phyloP scores from a whole-genome alignment of 2,797 vertebrate genomes.

The Eulemur mongoz region DNA sequence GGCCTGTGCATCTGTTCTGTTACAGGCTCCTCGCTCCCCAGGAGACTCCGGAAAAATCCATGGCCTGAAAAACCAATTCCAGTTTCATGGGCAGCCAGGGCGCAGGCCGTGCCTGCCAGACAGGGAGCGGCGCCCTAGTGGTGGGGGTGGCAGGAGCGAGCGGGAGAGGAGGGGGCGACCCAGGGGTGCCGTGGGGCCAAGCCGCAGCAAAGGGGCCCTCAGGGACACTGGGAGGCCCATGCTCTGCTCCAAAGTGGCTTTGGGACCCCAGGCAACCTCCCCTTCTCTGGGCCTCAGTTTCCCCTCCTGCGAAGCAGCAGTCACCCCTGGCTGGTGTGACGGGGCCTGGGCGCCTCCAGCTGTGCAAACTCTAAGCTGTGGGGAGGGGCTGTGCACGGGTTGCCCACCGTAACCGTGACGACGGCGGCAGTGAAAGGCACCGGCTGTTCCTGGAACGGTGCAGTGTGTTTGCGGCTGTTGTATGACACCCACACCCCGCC shows the following conservation, averaged over 20 bases:
- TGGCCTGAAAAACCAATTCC: background rate
- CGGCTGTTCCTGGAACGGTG: rapidly evolving
- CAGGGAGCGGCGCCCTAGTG: background rate
- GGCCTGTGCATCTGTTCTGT: background rate
- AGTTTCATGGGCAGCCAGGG: background rate
- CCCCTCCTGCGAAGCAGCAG: background rate
- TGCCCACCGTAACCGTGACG: background rate
- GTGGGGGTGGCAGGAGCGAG: background rate
- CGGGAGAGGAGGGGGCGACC: rapidly evolving
- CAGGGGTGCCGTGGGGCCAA: rapidly evolving
- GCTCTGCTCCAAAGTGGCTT: background rate
- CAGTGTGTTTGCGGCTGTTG: background rate
- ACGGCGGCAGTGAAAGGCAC: background rate
- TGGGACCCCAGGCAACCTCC: background rate
- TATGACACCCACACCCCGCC: background rate
- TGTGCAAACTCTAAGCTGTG: background rate
- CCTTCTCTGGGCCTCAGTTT: conserved; percentile 7
- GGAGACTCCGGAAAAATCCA: background rate
- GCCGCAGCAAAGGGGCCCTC: rapidly evolving
- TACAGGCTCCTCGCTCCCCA: background rate
- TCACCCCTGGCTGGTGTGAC: background rate
- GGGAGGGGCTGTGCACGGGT: rapidly evolving
- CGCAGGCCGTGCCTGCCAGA: rapidly evolving
- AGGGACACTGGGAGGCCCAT: rapidly evolving
- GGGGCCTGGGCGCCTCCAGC: background rate